Evolutionary conservation across 2,888 invertebrate genomes (phyloP), one percentile per base, ranked within the genome.

Genomic region (Salticus scenicus): DNA sequence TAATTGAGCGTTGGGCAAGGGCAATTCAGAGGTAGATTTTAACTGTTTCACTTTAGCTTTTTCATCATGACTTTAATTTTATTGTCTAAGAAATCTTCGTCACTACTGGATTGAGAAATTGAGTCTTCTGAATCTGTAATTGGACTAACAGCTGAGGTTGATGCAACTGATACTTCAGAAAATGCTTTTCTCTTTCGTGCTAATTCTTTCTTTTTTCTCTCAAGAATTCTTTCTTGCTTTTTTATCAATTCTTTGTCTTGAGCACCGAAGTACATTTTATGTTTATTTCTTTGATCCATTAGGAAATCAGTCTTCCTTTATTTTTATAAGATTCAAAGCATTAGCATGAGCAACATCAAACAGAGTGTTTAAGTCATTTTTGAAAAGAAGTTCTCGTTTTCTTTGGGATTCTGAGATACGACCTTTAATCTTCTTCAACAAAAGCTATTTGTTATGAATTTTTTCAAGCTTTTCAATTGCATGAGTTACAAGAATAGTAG

Each of bases 311-410:
- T 64, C 28, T 64, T 64, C 28, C 8, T 64, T 64, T 1, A 64
- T 64, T 64, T 64, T 64, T 1, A 64, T 64, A 4, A 64, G 28
- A 64, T 64, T 64, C 24, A 64, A 64, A 64, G 28, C 12, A 64
- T 64, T 27, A 64, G 64, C 8, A 64, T 28, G 28, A 12, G 64
- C 64, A 64, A 64, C 24, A 64, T 64, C 64, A 28, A 12, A 64
- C 17, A 64, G 8, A 24, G 63, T 63, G 63, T 64, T 8, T 28
- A 64, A 64, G 1, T 64, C 64, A 64, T 64, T 64, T 24, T 1
- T 12, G 64, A 64, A 64, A 1, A 2, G 20, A 64, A 64, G 2
- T 63, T 63, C 27, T 10, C 24, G 28, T 64, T 28, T 64, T 64
- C 24, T n/a, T 64, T 64, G 64, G 2, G 12, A 20, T 28, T 64